Base-by-base conservation (phyloP, 1,140 invertebrate species). In the Formica exsecta region DNA sequence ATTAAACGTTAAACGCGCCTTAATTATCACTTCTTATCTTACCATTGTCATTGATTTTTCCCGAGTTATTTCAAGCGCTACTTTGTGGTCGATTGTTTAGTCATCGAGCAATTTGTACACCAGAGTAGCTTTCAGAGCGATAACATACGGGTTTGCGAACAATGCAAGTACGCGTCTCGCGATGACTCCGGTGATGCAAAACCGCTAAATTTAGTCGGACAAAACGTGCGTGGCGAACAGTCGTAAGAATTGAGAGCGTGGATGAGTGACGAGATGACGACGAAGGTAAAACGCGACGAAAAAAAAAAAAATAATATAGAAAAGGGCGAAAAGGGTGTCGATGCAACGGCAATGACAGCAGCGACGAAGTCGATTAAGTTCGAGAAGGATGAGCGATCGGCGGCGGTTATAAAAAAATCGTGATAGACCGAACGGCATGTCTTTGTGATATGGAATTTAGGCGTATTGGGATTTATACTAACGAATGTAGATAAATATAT, bases 401-500 rank as follows among this genome's bases (percentile, higher is more conserved):
- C 80, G 61, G 61, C 76, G 73, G 41, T 75, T 68, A 48, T 71
- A 79, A 86, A 79, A 86, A 62, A 89, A 86, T 92, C 91, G 89
- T 93, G 92, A 93, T 93, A 92, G 16, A 51, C 87, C 86, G 86
- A 92, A 93, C 89, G 91, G 90, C 87, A 92, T 93, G 91, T 92
- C 89, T 92, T 71, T 93, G 93, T 93, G 92, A 93, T 93, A 93
- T 93, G 92, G 92, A 92, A 91, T 85, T 92, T 92, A 92, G 89
- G 41, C 85, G 87, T 92, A 86, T 80, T 87, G 89, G 87, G 76
- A 87, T 92, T 89, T 90, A 89, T 83, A 76, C 86, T 88, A 79
- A 86, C 75, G 87, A 88, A 85, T 86, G 85, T 71, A 92, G 77
- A 79, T 80, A 86, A 66, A 87, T 59, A 83, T 22, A 75, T 79